Evolutionary conservation across 2,888 invertebrate species (phyloP).

Genomic region (Frankliniella intonsa): DNA sequence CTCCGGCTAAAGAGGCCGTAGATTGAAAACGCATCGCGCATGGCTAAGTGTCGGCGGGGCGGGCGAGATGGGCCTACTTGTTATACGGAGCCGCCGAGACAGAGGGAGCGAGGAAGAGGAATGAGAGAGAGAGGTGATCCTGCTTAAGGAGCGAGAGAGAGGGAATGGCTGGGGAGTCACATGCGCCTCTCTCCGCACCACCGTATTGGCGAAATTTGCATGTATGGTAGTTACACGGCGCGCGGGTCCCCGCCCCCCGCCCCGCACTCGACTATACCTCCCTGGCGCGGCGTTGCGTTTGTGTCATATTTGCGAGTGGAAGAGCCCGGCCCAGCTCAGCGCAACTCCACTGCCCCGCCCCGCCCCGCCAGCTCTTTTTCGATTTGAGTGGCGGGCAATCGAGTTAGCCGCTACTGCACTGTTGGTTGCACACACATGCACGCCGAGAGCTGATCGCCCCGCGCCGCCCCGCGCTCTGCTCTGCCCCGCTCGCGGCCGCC

Average conservation of each 20-base stretch:
- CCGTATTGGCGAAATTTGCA: slow-evolving; percentile 20
- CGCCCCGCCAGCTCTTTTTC: neutral
- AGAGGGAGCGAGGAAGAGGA: neutral
- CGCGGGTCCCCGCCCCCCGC: neutral
- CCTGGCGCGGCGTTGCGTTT: neutral
- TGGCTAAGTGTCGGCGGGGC: neutral
- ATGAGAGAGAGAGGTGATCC: neutral
- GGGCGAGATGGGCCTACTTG: neutral
- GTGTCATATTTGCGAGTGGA: neutral
- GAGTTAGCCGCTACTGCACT: neutral
- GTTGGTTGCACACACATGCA: neutral
- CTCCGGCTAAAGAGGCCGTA: neutral
- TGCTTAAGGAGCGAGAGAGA: neutral
- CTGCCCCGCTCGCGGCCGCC: too few species aligned
- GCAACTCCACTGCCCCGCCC: neutral
- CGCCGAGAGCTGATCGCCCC: neutral
- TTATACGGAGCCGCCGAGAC: neutral
- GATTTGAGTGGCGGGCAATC: slow-evolving; percentile 13
- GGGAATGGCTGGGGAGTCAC: neutral
- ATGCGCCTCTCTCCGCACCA: neutral
- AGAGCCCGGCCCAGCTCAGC: too few species aligned
- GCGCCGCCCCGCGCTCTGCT: too few species aligned
- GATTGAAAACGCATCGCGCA: slow-evolving; percentile 22
- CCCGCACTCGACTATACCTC: neutral
- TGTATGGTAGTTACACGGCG: slow-evolving; percentile 19